phyloP scores from a whole-genome alignment of 2,113 vertebrate species.

The Archilochus colubris region DNA sequence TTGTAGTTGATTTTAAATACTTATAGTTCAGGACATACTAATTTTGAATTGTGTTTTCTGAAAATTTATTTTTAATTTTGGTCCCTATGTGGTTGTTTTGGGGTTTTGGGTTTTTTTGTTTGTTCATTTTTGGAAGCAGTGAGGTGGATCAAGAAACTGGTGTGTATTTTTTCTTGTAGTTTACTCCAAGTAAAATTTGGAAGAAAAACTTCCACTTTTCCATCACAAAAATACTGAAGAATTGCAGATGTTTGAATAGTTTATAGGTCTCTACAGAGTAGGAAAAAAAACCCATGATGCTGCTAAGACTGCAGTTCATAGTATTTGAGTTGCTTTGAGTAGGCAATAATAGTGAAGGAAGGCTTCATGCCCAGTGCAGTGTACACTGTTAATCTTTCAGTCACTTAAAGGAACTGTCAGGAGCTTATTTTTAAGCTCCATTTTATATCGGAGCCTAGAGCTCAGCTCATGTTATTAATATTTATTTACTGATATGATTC shows the following conservation, averaged over 20 bases:
- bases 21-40: not conserved
- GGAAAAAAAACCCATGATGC: not conserved
- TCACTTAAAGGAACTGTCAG: not conserved
- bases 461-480: not conserved
- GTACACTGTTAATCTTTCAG: not conserved
- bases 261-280: not conserved
- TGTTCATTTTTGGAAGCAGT: not conserved
- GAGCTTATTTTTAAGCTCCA: not conserved
- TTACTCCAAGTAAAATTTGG: not conserved
- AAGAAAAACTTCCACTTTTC: not conserved
- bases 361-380: not conserved
- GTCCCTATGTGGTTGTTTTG: accelerated
- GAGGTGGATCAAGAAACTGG: not conserved
- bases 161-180: not conserved
- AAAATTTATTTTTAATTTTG: not conserved
- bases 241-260: not conserved
- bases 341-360: not conserved
- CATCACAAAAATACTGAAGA: not conserved
- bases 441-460: not conserved
- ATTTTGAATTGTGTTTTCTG: not conserved
- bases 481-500: not conserved
- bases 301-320: not conserved
- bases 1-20: not conserved
- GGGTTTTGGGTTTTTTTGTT: not conserved
- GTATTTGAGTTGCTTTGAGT: not conserved